Conservation (phyloP, 2,888 invertebrate species). For the Gari tellinella region DNA sequence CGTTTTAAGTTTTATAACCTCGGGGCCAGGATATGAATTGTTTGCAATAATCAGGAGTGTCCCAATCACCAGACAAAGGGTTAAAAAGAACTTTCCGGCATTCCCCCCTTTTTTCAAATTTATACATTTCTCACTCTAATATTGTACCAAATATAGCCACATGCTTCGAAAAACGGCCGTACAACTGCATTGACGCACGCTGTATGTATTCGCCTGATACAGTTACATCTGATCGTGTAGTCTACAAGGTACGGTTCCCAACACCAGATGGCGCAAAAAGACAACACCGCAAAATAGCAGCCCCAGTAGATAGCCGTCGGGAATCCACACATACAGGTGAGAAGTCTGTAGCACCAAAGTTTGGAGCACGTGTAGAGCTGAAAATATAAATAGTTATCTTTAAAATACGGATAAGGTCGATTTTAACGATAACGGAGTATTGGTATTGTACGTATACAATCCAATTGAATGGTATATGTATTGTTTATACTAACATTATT, state of each 20-base stretch:
- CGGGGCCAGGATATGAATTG: no score
- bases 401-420: no score
- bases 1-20: no score
- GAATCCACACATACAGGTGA: slow-evolving; percentile 66
- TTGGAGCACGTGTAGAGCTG: slow-evolving; percentile 71
- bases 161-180: slow-evolving; percentile 63
- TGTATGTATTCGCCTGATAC: slow-evolving; percentile 51
- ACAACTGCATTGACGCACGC: slow-evolving; percentile 60
- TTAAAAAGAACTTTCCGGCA: no score
- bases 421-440: no score
- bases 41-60: no score
- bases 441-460: no score
- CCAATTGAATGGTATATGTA: no score
- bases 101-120: no score
- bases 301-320: slow-evolving; percentile 75
- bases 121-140: slow-evolving; percentile 50
- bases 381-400: slow-evolving; percentile 28
- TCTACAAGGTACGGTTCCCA: slow-evolving; percentile 72
- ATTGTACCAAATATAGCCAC: slow-evolving; percentile 64
- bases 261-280: slow-evolving; percentile 76
- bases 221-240: slow-evolving; percentile 56
- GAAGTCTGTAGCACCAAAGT: slow-evolving; percentile 72
- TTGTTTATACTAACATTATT: no score
- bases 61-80: no score
- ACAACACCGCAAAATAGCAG: slow-evolving; percentile 70